Base-by-base conservation (phyloP, 2,888 invertebrate species). In the Erebia palarica region DNA sequence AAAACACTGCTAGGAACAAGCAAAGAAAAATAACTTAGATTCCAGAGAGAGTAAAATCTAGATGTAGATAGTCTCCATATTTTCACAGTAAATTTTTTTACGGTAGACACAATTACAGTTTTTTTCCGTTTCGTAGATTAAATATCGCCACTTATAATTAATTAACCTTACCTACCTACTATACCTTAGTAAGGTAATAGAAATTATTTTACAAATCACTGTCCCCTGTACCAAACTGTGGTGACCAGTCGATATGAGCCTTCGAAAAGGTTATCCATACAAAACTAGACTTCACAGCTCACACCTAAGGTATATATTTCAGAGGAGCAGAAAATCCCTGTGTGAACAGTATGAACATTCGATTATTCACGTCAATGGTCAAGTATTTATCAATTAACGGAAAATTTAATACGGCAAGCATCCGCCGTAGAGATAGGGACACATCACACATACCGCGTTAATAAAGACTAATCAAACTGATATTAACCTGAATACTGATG, bases 381-480 rank as follows among this genome's bases (percentile, higher is more conserved):
- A 91, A 91, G 92, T 90, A 92, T 92, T 92, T 90, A 87, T 88
- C 90, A 91, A 91, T 92, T 92, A 92, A 86, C 84, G 77, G 79
- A 82, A 83, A 85, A 89, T 91, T 88, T 91, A 88, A 90, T 90
- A 86, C 86, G 83, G 83, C 82, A 82, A 85, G 86, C 86, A 89
- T 88, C 85, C 87, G 21, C 42, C 80, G 81, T 83, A 78, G 78
- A 80, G 81, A 75, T 77, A 81, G 80, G 79, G 75, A 79, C 74
- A 79, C 82, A 90, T 92, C 87, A 79, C 74, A 79, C 82, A 90
- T 92, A 87, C 90, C 88, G 76, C 72, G 76, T 79, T 87, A 83
- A 90, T 87, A 82, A 78, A 75, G 67, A 36, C n/a, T 70, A 74
- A 70, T 74, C 53, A 72, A 65, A 65, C 53, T 68, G 74, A 69